Evolutionary conservation across 2,797 vertebrate species (phyloP).

Genomic region (Sylvia borin): DNA sequence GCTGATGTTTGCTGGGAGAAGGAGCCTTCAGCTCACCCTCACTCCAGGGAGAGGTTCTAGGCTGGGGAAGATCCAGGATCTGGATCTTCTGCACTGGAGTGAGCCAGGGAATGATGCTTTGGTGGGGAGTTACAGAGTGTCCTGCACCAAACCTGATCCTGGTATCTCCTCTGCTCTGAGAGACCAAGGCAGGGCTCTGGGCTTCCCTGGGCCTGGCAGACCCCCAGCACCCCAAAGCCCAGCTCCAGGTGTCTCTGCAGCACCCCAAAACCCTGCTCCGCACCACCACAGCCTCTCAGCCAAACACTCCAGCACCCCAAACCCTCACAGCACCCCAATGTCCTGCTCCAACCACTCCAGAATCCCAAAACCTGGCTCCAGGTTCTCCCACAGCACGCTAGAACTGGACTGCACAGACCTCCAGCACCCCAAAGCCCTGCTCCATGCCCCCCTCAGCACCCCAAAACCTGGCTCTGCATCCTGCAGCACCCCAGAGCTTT

Average conservation of each 20-base stretch:
- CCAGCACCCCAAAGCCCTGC: background rate
- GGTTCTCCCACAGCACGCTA: background rate
- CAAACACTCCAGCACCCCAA: background rate
- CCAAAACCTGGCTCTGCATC: background rate
- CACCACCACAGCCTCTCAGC: background rate
- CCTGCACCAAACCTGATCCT: background rate
- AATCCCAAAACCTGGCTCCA: background rate
- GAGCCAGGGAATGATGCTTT: rapidly evolving
- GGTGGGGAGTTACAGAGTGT: background rate
- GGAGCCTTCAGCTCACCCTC: background rate
- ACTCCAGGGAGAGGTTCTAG: rapidly evolving
- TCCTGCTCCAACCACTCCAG: background rate
- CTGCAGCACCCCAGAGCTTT: background rate
- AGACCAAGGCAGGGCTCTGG: background rate
- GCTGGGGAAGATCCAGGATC: background rate
- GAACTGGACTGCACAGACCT: background rate
- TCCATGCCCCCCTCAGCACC: background rate
- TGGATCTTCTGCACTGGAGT: background rate
- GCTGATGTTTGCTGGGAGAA: background rate
- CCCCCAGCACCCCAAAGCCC: background rate
- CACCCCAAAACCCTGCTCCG: background rate
- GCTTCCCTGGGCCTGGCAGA: background rate
- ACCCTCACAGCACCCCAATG: background rate
- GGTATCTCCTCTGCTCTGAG: background rate
- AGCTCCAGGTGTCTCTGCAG: background rate